Evolutionary conservation across 2,888 invertebrate genomes (phyloP), one percentile per base, ranked within the genome.

Genomic region (Oegoconia quadripuncta): DNA sequence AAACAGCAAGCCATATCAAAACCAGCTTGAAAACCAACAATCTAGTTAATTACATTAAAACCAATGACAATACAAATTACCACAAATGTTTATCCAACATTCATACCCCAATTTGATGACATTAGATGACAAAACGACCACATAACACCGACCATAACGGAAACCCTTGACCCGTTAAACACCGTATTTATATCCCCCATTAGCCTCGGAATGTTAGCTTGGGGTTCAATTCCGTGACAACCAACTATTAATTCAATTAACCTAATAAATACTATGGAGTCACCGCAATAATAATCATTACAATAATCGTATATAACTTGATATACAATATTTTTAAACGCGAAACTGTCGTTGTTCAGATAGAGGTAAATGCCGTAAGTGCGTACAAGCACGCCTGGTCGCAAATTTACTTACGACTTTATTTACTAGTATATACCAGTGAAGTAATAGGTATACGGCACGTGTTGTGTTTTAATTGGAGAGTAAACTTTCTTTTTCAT

Each of bases 281-380:
- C 69, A 66, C 66, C 64, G 59, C 44, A 51, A 69, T 71, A 70
- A 71, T 74, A 73, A 66, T 66, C 69, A 74, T 75, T 74, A 77
- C 74, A 69, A 76, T 81, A 78, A 80, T 71, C 74, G 75, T 82
- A 79, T 74, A 74, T 68, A 59, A 67, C 66, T 64, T 78, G 82
- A 80, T 83, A 77, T 77, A 84, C 73, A 81, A 77, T 81, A 76
- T 74, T 82, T 81, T 74, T 72, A 59, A 81, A 80, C 80, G 80
- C 77, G 56, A 78, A 65, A 55, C 47, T 46, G 61, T 44, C 64
- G 68, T 75, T 61, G 53, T 55, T 70, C 60, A 9, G 9, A n/a
- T 3, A 13, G 64, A 41, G 46, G 49, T 40, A 47, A 48, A 53
- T 50, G 53, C 39, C 41, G 50, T 52, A 66, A 74, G 67, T 73